phyloP scores from a whole-genome alignment of 2,888 invertebrate species.

The Allophyes oxyacanthae region DNA sequence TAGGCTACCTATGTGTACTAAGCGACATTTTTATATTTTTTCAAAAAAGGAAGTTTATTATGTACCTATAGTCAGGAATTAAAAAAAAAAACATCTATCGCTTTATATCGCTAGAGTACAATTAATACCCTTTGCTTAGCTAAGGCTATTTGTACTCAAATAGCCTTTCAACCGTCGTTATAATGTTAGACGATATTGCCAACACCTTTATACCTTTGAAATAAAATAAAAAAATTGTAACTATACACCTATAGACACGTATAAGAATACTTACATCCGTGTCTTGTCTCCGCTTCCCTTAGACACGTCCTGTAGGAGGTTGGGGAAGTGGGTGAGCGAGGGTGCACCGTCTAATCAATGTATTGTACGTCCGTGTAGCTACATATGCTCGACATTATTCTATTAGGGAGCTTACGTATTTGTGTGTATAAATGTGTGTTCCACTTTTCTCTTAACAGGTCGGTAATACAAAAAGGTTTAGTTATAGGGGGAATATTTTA shows the following conservation, averaged over 20 bases:
- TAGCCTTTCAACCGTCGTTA: too few species aligned
- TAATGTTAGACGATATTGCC: too few species aligned
- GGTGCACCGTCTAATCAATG: slow-evolving; percentile 51
- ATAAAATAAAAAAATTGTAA: too few species aligned
- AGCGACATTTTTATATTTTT: too few species aligned
- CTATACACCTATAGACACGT: neutral
- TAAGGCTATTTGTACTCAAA: too few species aligned
- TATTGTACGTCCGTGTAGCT: slow-evolving; percentile 29
- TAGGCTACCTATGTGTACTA: too few species aligned
- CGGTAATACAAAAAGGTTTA: slow-evolving; percentile 14
- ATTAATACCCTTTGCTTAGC: too few species aligned
- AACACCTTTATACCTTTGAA: too few species aligned
- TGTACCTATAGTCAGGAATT: too few species aligned
- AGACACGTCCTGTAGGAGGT: slow-evolving; percentile 37
- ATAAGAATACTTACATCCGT: slow-evolving; percentile 56
- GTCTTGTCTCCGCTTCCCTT: slow-evolving; percentile 65
- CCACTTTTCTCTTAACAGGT: neutral
- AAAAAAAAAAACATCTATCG: too few species aligned
- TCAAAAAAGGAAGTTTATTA: too few species aligned
- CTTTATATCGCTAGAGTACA: too few species aligned
- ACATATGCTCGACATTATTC: slow-evolving; percentile 36
- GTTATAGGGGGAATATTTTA: neutral
- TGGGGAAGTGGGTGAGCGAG: slow-evolving; percentile 46
- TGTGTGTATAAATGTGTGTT: neutral
- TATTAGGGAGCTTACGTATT: slow-evolving; percentile 17